A percentile compares a stretch with the other conserved stretches of the same genome.
Conservation (phyloP, 2,888 invertebrate species). For the Ischnus inquisitorius region DNA sequence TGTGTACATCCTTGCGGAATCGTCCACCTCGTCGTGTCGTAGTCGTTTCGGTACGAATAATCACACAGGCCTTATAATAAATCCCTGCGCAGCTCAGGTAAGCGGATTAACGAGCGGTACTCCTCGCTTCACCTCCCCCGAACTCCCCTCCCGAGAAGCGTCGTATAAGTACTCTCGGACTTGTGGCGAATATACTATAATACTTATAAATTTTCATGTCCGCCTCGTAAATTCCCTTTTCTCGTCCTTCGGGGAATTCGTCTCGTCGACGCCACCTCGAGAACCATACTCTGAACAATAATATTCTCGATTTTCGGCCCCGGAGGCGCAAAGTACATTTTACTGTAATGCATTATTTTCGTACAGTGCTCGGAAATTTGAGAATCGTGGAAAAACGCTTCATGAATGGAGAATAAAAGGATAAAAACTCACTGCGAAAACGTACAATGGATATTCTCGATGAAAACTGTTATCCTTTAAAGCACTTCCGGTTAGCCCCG, state of each 20-base stretch:
- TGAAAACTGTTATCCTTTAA: constrained; percentile 28
- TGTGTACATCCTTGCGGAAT: constrained; percentile 3
- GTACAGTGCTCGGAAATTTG: constrained; percentile 1
- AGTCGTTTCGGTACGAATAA: constrained; percentile 47
- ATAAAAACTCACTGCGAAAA: constrained; percentile 25
- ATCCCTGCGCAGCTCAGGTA: constrained; percentile 60
- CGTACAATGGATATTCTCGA: not conserved
- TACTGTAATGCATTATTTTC: not conserved
- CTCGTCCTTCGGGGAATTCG: constrained; percentile 48
- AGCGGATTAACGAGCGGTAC: constrained; percentile 66
- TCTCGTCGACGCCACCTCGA: not conserved
- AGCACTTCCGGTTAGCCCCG: not conserved
- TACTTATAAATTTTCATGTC: constrained; percentile 62
- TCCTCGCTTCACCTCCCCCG: not conserved
- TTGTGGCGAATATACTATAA: constrained; percentile 54
- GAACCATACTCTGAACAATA: not conserved
- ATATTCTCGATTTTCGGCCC: not conserved
- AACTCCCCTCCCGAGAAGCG: constrained; percentile 28
- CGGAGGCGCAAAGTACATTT: not conserved
- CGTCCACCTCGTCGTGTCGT: constrained; percentile 6
- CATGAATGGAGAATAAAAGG: not conserved
- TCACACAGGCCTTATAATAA: constrained; percentile 57
- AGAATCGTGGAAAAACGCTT: not conserved
- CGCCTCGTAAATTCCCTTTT: constrained; percentile 55
- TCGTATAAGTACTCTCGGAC: constrained; percentile 45